These are phyloP conservation scores for Aphelenchoides avenae DNA, from an alignment of 1,140 invertebrate genomes.

Conservation along the genomic window DNA sequence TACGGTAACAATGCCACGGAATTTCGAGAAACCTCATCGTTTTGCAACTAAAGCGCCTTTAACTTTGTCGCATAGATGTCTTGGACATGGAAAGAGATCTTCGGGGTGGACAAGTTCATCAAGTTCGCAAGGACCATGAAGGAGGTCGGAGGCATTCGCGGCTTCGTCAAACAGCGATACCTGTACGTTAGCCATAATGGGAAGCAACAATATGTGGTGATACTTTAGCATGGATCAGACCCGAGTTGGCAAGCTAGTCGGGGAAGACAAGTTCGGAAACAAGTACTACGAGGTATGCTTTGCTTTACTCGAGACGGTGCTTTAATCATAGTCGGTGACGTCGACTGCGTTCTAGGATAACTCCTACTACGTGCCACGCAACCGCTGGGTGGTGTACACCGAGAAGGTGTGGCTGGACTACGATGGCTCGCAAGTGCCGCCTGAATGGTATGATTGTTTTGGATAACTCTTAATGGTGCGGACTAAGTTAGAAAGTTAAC, in stretches of 20 bases:
- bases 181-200: slow-evolving; percentile 31
- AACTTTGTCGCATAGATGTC: too few relatives aligned
- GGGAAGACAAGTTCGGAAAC: slow-evolving; percentile 90
- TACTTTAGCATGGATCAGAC: slow-evolving; percentile 35
- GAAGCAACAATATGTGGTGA: neutral
- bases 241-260: slow-evolving; percentile 64
- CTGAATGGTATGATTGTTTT: slow-evolving; percentile 70
- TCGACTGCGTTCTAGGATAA: slow-evolving; percentile 43
- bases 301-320: neutral
- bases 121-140: slow-evolving; percentile 31
- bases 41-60: too few relatives aligned
- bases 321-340: slow-evolving; percentile 11
- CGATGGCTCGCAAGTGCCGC: slow-evolving; percentile 84
- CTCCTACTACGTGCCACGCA: slow-evolving; percentile 64
- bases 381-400: slow-evolving; percentile 86
- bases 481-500: neutral
- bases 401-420: slow-evolving; percentile 75
- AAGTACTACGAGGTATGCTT: slow-evolving; percentile 76
- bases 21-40: too few relatives aligned
- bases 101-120: slow-evolving; percentile 38
- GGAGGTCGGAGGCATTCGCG: slow-evolving; percentile 34
- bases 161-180: slow-evolving; percentile 40
- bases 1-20: too few relatives aligned
- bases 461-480: neutral
- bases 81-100: slow-evolving; percentile 33